Percentiles rank a stretch among this genome's conserved stretches.
Evolutionary conservation across 2,797 vertebrate genomes (phyloP).

Genomic region (Hirundo rustica): DNA sequence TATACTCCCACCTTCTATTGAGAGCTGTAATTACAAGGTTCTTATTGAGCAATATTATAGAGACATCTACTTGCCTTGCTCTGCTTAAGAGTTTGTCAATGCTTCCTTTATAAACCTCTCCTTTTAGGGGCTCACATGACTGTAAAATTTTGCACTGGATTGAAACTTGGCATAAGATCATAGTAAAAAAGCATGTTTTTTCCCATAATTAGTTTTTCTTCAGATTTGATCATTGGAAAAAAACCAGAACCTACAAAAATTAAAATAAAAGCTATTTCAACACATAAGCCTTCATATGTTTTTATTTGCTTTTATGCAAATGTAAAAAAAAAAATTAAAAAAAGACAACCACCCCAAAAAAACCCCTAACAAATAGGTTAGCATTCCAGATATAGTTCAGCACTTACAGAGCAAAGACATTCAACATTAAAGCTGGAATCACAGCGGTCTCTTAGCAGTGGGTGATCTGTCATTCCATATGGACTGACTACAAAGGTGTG

Average conservation of each 20-base stretch:
- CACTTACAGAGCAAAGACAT: slow-evolving; percentile 6
- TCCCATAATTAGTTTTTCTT: slow-evolving; percentile 29
- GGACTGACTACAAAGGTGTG: slow-evolving; percentile 27
- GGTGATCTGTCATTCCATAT: slow-evolving; percentile 16
- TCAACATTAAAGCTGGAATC: background rate
- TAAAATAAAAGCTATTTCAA: background rate
- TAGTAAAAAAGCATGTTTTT: background rate
- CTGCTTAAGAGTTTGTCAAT: slow-evolving; percentile 39
- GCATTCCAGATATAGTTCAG: background rate
- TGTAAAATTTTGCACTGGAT: slow-evolving; percentile 14
- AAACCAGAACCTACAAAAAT: background rate
- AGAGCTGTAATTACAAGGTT: slow-evolving; percentile 11
- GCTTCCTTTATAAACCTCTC: slow-evolving; percentile 45
- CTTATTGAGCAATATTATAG: slow-evolving; percentile 30
- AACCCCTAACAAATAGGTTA: background rate
- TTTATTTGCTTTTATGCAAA: background rate
- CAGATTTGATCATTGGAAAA: background rate
- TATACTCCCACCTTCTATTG: background rate
- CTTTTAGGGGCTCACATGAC: background rate
- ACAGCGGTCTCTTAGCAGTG: background rate
- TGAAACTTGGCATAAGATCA: slow-evolving; percentile 31
- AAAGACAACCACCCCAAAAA: background rate
- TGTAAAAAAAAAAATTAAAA: too few species aligned
- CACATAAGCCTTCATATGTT: background rate
- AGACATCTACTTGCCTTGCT: slow-evolving; percentile 38